Base-by-base conservation (phyloP, 2,113 vertebrate genomes). In the Ariopsis seemanni region DNA sequence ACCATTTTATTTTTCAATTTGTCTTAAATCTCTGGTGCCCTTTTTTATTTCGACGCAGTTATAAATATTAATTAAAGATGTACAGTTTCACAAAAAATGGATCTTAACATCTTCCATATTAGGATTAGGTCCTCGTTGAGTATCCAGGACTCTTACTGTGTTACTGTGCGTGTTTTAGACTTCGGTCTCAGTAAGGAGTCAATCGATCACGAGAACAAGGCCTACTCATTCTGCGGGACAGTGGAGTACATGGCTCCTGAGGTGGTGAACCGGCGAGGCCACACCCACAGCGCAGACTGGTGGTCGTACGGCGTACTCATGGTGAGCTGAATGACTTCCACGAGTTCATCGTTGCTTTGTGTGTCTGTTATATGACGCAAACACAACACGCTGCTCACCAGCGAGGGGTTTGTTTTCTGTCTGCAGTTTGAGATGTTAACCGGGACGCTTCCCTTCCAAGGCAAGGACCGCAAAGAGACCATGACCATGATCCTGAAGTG, bases 181-280 rank as follows among this genome's bases (percentile, higher is more conserved):
- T 97, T 97, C 55, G 96, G 96, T 65, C 93, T 97, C 83, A 97
- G 96, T 62, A 97, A 97, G 88, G 96, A 97, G 91, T 95, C 96
- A 82, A 96, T 97, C 0, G 96, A 97, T 91, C 96, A 97, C 0
- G 96, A 97, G 92, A 97, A 96, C 91, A 92, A 96, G 71, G 96
- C 96, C 0, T 97, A 97, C 90, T 97, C 96, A 0, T 97, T 97
- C 91, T 97, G 96, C 4, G 96, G 96, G 63, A 97, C 96, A 0
- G 96, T 97, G n/a, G 96, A 97, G 86, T 97, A 97, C 88, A 97
- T 97, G 96, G 96, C 96, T 0, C 96, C 96, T 0, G 96, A 97
- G 91, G 96, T 97, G 91, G 96, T 97, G 83, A 97, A 96, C 89
- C 94, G 96, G 81, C 92, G 96, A 7, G 96, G 96, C 5, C 96